phyloP scores from a whole-genome alignment of 2,797 vertebrate species.

The Lepus oiostolus region DNA sequence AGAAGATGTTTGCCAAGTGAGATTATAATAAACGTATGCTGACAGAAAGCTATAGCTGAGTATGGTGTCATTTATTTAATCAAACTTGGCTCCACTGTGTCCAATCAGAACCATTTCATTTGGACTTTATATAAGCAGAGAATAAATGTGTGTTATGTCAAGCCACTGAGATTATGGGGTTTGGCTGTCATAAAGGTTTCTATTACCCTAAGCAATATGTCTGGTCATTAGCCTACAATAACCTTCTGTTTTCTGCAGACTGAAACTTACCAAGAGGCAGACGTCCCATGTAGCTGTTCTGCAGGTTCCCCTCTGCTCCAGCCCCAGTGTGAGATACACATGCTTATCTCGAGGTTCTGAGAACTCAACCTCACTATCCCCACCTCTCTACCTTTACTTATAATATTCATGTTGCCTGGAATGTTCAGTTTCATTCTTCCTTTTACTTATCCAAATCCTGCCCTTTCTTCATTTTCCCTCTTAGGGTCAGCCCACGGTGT shows the following conservation, averaged over 20 bases:
- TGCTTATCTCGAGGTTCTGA: neutral
- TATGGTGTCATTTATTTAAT: conserved; percentile 14
- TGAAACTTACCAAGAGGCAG: neutral
- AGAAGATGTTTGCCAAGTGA: conserved; percentile 26
- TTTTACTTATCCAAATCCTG: neutral
- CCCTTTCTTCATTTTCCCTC: neutral
- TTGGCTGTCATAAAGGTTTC: neutral
- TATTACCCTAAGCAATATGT: neutral
- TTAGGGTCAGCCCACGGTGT: neutral
- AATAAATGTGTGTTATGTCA: neutral
- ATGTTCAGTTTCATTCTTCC: neutral
- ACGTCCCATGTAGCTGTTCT: neutral
- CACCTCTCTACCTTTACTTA: neutral
- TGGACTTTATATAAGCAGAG: neutral
- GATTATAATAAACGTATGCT: neutral
- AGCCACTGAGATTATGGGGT: neutral
- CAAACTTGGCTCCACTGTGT: neutral
- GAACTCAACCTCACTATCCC: neutral
- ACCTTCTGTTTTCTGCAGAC: neutral
- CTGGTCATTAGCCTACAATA: conserved; percentile 12
- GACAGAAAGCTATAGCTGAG: neutral
- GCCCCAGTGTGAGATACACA: neutral
- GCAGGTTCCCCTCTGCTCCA: neutral
- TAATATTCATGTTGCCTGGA: neutral
- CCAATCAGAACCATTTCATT: conserved; percentile 33